These are phyloP conservation scores for Salmo trutta DNA, from an alignment of 2,797 vertebrate genomes.

Conservation along the genomic window DNA sequence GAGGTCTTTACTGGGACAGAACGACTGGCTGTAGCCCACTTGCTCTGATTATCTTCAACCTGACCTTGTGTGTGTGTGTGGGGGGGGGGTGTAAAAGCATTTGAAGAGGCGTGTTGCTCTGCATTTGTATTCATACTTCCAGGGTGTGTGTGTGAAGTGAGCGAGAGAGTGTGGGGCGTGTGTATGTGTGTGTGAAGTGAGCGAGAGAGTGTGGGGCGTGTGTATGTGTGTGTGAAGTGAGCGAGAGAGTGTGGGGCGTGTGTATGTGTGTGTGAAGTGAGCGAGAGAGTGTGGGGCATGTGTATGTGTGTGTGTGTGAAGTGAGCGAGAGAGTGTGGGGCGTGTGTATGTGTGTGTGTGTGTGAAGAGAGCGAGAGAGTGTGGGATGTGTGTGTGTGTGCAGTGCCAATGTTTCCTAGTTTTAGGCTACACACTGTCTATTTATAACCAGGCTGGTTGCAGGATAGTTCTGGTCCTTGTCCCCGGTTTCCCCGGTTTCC, in stretches of 20 bases:
- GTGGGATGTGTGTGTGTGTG: conserved; percentile 16
- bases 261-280: background rate
- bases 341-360: too few species aligned
- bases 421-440: conserved; percentile 21
- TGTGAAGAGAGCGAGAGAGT: conserved; percentile 15
- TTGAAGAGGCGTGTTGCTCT: too few species aligned
- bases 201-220: conserved; percentile 6
- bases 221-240: conserved; percentile 4
- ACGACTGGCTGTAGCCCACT: background rate
- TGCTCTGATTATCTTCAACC: background rate
- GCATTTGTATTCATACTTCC: too few species aligned
- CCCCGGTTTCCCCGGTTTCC: conserved; percentile 17
- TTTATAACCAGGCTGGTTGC: conserved; percentile 24
- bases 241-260: conserved; percentile 9
- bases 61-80: background rate
- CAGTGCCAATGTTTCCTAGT: conserved; percentile 14
- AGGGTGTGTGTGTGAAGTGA: conserved; percentile 5
- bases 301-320: too few species aligned
- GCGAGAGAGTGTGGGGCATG: too few species aligned
- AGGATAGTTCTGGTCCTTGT: conserved; percentile 17
- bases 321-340: too few species aligned
- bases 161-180: conserved; percentile 7
- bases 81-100: background rate
- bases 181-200: conserved; percentile 12
- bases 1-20: background rate